Conservation (phyloP, 1,140 invertebrate species). For the Phymorhynchus buccinoides region DNA sequence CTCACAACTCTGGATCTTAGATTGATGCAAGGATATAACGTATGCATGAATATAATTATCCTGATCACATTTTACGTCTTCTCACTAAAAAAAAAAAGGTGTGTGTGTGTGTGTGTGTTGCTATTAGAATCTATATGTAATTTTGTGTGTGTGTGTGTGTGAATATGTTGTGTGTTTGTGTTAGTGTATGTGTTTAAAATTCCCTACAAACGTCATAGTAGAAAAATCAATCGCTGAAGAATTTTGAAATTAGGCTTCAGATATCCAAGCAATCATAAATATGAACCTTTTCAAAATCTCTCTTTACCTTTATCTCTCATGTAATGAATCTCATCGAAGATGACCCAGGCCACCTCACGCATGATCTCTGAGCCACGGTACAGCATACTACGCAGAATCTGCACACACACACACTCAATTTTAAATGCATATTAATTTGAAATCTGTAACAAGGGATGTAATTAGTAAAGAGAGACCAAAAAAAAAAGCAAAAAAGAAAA, state of each 20-base stretch:
- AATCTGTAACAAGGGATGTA: too few relatives aligned
- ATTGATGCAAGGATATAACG: not conserved
- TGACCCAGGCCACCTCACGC: conserved; percentile 99
- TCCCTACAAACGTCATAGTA: too few relatives aligned
- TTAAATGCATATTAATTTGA: too few relatives aligned
- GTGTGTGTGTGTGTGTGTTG: too few relatives aligned
- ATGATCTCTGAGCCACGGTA: conserved; percentile 97
- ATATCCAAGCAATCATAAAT: not conserved
- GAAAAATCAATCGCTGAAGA: not conserved
- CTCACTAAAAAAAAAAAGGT: too few relatives aligned
- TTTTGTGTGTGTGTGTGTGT: too few relatives aligned
- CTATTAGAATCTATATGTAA: too few relatives aligned
- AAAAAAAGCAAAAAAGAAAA: too few relatives aligned
- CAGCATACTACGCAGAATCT: conserved; percentile 98
- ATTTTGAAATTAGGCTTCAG: not conserved
- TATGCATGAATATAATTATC: not conserved
- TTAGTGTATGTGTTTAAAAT: too few relatives aligned
- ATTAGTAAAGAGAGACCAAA: too few relatives aligned
- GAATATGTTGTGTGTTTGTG: too few relatives aligned
- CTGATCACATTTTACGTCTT: too few relatives aligned
- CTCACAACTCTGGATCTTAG: not conserved
- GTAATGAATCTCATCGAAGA: conserved; percentile 99
- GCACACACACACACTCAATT: conserved; percentile 37
- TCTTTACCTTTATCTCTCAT: conserved; percentile 92
- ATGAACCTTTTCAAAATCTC: not conserved